Evolutionary conservation across 2,888 invertebrate genomes (phyloP), one percentile per base, ranked within the genome.

Genomic region (Synergus itoensis): DNA sequence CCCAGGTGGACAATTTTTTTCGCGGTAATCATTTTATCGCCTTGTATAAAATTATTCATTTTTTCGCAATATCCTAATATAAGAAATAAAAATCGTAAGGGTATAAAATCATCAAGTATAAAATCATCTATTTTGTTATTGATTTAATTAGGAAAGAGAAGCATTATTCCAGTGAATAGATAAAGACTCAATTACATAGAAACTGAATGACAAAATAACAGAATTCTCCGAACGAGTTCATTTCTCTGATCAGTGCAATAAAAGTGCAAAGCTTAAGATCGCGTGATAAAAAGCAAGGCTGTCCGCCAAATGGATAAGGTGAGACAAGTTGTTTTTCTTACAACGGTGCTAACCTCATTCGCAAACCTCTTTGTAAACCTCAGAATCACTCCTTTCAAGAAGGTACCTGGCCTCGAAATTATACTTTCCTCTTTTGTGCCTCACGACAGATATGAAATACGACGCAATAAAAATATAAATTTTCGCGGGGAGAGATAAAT

Each of bases 221-320:
- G 41, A 65, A 65, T 65, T 65, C 16, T 41, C 18, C 5, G 62
- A 65, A 40, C 41, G 18, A 65, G 65, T 40, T 64, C 36, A 40
- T 65, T 65, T 65, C 41, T 41, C 65, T 12, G 65, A 65, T 69
- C 28, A 69, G 48, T 48, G 69, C 48, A 69, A 69, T 69, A 69
- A 69, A 69, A 69, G 45, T 69, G 65, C 18, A 43, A n/a, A 41
- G 11, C 65, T 41, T 18, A 18, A 65, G 65, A 65, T 65, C 41
- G 41, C 41, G 45, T 48, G 69, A 73, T 73, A 73, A 73, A 69
- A 73, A 73, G n/a, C 36, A 73, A 73, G 69, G 69, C 36, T 73
- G 48, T 16, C 48, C 28, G 16, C 36, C 48, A 11, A 65, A 41
- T 65, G 65, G 65, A 73, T 73, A 48, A 69, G 69, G 45, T 45